These are phyloP conservation scores for Plectrocnemia conspersa DNA, from an alignment of 1,140 invertebrate species.

Conservation along the genomic window DNA sequence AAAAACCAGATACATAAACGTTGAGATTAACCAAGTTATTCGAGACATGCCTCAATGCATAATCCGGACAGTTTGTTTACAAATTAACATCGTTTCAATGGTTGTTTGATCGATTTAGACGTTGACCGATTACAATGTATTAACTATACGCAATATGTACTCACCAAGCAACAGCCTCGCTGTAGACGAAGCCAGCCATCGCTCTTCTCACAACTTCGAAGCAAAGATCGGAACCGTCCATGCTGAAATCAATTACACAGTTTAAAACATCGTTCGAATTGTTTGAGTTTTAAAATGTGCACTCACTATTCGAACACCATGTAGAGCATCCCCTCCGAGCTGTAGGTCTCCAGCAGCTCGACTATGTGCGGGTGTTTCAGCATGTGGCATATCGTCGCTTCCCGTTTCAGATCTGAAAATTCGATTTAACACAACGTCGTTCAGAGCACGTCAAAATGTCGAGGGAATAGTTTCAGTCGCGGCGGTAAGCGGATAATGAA, in stretches of 20 bases:
- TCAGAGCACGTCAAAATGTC: no score
- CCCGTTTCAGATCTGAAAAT: constrained; percentile 92
- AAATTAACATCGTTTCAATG: not conserved
- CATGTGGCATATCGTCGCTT: constrained; percentile 98
- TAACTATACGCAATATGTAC: constrained; percentile 25
- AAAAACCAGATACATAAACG: not conserved
- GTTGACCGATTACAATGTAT: no score
- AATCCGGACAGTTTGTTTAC: no score
- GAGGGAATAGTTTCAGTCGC: no score
- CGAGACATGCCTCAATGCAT: no score
- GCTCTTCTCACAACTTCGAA: constrained; percentile 97
- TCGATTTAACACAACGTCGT: no score
- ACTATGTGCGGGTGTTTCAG: constrained; percentile 98
- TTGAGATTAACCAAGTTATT: no score
- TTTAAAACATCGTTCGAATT: constrained; percentile 3
- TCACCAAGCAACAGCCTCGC: constrained; percentile 97
- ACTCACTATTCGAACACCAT: constrained; percentile 99
- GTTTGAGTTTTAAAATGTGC: constrained; percentile 22
- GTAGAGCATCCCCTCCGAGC: constrained; percentile 96
- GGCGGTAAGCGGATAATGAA: no score
- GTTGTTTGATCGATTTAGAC: no score
- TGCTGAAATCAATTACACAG: constrained; percentile 62
- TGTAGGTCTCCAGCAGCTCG: constrained; percentile 96
- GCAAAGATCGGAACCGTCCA: constrained; percentile 97
- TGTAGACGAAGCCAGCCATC: constrained; percentile 94